Evolutionary conservation across 2,888 invertebrate genomes (phyloP), one percentile per base, ranked within the genome.

Genomic region (Caenorhabditis zanzibari): DNA sequence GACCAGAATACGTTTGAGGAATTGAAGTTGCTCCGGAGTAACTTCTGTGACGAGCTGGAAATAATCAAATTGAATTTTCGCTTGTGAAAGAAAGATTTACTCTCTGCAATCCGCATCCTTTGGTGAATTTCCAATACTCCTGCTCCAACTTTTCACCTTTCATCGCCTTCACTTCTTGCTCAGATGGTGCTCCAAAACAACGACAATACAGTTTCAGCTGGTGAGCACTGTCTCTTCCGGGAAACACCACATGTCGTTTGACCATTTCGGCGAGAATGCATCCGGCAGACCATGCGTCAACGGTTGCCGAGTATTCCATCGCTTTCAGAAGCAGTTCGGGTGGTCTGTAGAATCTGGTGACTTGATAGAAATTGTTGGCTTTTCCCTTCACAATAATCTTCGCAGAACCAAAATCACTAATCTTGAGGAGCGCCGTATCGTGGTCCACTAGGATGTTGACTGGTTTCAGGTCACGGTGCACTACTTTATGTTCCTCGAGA

Each of bases 301-400:
- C 73, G 24, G 80, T 73, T 5, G 72, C 44, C 63, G 52, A 69
- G 63, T 89, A 89, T 54, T 85, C 72, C 32, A 72, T 73, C 3
- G 86, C 69, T 19, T 84, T 87, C 38, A 88, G 69, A 4, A 90
- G 77, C 19, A 90, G 81, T 47, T 90, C 90, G 14, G 90, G 90
- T 32, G 90, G 89, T 26, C 90, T 85, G 69, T 90, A 90, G 85
- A 88, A 90, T 2, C 90, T 84, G 10, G 90, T 90, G 10, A 90
- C 90, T 52, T 87, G 85, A 63, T 90, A 90, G 16, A 85, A 64
- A 22, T 86, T 88, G 56, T 82, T 85, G 19, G 74, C 49, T 41
- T 84, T 81, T 6, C 73, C 74, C 22, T 74, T 64, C 22, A 61
- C 49, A 47, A 86, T 64, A 10, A 88, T 79, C 59, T 90, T 90